A percentile compares a stretch with the other conserved stretches of the same genome.
These are phyloP conservation scores for Ibidorhyncha struthersii DNA, from an alignment of 2,113 vertebrate species.

Conservation along the genomic window DNA sequence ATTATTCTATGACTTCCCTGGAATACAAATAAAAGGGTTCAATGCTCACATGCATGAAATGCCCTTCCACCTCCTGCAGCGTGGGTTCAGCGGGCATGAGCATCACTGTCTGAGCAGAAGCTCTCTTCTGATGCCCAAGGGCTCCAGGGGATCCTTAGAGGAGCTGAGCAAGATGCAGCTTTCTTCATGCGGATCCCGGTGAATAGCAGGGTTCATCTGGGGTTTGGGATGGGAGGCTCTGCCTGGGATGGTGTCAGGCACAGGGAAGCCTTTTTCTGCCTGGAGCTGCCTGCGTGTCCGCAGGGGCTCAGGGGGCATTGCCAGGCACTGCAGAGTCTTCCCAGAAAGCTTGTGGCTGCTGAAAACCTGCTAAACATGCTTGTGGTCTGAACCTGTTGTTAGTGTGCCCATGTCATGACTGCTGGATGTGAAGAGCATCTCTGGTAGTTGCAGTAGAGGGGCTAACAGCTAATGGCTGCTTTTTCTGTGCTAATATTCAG, in stretches of 20 bases:
- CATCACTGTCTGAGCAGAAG: rapidly evolving
- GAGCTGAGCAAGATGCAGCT: background rate
- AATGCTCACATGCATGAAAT: rapidly evolving
- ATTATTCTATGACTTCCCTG: background rate
- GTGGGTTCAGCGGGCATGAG: rapidly evolving
- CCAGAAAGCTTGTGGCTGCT: background rate
- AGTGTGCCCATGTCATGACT: background rate
- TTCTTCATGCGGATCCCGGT: background rate
- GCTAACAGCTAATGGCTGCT: background rate
- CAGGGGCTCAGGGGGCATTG: rapidly evolving
- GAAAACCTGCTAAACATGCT: background rate
- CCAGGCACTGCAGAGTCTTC: background rate
- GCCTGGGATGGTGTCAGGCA: background rate
- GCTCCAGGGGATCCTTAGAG: background rate
- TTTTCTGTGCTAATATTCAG: background rate
- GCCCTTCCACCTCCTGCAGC: background rate
- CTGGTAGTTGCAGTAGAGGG: background rate
- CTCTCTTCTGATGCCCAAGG: background rate
- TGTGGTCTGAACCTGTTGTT: background rate
- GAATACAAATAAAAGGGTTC: background rate
- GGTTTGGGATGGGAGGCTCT: background rate
- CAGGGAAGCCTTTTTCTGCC: background rate
- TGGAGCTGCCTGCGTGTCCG: background rate
- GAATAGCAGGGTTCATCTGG: background rate
- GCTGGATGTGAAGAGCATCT: background rate